Evolutionary conservation across 2,888 invertebrate genomes (phyloP).

Genomic region (Acronicta psi): DNA sequence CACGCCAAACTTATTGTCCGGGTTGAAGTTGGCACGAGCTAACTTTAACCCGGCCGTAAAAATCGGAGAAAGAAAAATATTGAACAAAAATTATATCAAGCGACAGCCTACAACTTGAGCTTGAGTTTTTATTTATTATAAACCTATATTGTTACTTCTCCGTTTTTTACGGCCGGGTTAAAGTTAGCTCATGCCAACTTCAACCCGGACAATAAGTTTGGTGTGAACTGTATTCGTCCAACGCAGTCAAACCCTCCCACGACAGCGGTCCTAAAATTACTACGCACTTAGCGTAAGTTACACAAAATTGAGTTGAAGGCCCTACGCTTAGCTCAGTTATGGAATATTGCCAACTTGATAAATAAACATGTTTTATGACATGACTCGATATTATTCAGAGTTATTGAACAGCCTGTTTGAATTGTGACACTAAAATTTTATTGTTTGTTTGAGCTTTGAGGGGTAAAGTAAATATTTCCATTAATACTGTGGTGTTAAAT

Average conservation of each 20-base stretch:
- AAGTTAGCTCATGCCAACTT: too few relatives aligned
- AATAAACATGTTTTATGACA: conserved; percentile 50
- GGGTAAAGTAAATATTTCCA: background rate
- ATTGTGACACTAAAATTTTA: conserved; percentile 14
- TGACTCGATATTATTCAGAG: conserved; percentile 26
- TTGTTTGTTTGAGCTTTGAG: conserved; percentile 24
- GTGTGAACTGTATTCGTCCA: conserved; percentile 34
- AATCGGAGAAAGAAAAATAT: too few relatives aligned
- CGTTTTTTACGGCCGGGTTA: too few relatives aligned
- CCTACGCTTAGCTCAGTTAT: conserved; percentile 29
- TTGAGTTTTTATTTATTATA: too few relatives aligned
- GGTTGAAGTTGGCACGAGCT: too few relatives aligned
- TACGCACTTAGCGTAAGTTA: conserved; percentile 56
- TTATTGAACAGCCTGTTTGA: conserved; percentile 28
- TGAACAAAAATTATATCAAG: too few relatives aligned
- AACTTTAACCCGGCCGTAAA: too few relatives aligned
- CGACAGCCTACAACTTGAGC: too few relatives aligned
- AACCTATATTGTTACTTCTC: too few relatives aligned
- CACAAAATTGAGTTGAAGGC: conserved; percentile 53
- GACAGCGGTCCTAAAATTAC: conserved; percentile 54
- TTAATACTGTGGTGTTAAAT: background rate
- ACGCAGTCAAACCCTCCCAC: conserved; percentile 31
- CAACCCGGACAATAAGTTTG: too few relatives aligned
- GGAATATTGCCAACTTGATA: conserved; percentile 52
- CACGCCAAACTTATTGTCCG: too few relatives aligned